Evolutionary conservation across 2,797 vertebrate species (phyloP).

Genomic region (Pelobates cultripes): DNA sequence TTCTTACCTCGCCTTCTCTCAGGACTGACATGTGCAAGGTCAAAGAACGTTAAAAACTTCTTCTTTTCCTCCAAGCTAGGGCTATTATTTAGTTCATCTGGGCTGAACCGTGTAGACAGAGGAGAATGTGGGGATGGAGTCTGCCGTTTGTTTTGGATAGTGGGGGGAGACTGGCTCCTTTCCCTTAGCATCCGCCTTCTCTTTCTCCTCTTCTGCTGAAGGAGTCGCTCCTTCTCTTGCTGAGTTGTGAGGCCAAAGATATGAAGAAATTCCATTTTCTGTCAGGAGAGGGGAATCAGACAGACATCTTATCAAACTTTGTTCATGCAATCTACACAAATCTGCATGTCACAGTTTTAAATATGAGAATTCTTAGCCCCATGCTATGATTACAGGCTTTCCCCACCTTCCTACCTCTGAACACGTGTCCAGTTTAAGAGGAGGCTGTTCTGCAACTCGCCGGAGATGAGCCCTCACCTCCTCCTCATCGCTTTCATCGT

Average conservation of each 20-base stretch:
- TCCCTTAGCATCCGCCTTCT: slow-evolving; percentile 91
- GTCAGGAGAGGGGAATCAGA: slow-evolving; percentile 22
- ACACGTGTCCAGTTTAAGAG: slow-evolving; percentile 93
- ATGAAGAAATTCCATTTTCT: slow-evolving; percentile 95
- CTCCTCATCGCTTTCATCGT: slow-evolving; percentile 96
- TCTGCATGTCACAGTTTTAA: too few species aligned
- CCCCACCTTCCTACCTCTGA: slow-evolving; percentile 78
- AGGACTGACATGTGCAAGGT: slow-evolving; percentile 88
- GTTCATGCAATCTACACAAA: too few species aligned
- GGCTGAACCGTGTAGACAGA: slow-evolving; percentile 91
- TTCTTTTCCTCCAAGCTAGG: slow-evolving; percentile 97
- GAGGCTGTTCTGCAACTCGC: slow-evolving; percentile 90
- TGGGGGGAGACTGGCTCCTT: slow-evolving; percentile 88
- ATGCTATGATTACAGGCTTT: too few species aligned
- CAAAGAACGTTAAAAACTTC: slow-evolving; percentile 93
- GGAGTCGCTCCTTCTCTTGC: slow-evolving; percentile 84
- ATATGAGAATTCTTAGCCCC: too few species aligned
- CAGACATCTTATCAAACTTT: not conserved
- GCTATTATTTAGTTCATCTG: slow-evolving; percentile 92
- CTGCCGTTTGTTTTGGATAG: slow-evolving; percentile 84
- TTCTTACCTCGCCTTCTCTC: slow-evolving; percentile 89
- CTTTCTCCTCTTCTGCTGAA: slow-evolving; percentile 90
- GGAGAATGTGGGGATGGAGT: slow-evolving; percentile 75
- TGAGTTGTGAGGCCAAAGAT: slow-evolving; percentile 89
- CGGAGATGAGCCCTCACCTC: slow-evolving; percentile 94